Base-by-base conservation (phyloP, 1,140 invertebrate genomes). In the Physella acuta region DNA sequence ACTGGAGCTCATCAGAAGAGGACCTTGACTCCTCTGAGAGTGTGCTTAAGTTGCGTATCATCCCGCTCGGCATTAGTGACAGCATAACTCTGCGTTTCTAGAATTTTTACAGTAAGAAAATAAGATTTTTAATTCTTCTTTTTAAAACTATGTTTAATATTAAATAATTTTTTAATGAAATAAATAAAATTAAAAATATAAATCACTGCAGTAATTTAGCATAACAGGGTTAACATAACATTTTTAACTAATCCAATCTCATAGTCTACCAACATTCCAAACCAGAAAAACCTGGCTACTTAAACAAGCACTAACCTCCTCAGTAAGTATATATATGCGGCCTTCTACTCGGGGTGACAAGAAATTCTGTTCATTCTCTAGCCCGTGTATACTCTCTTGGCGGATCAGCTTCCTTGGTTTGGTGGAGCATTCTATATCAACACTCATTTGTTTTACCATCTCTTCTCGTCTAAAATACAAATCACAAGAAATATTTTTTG, bases 301-400 rank as follows among this genome's bases (percentile, higher is more conserved):
- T n/a, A n/a, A n/a, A n/a, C n/a, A n/a, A n/a, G n/a, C 14, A 68
- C 39, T 69, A 34, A 81, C 80, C 75, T 79, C 70, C n/a, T 80
- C 75, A 58, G 80, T 72, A 30, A 75, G 61, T 36, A 71, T 55
- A 39, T 76, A 76, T 49, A 81, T 81, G 34, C 80, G 62, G 0
- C 78, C 78, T 51, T 81, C 78, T 20, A 80, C 75, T 33, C 60
- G 75, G 0, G 80, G 80, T 56, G 75, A 63, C 2, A 81, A 72
- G 8, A 75, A 73, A 60, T 69, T 68, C 52, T 72, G 68, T 44
- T 80, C 77, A 8, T 49, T 53, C 59, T 81, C 80, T 24, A 73
- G 68, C 3, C 73, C 74, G 49, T 81, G 76, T 16, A 81, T 75
- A 64, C 77, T 80, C 56, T 76, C 72, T 59, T 81, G 80, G 37